Percentiles rank a stretch among this genome's conserved stretches.
These are phyloP conservation scores for Atherix ibis DNA, from an alignment of 2,888 invertebrate genomes.

Conservation along the genomic window DNA sequence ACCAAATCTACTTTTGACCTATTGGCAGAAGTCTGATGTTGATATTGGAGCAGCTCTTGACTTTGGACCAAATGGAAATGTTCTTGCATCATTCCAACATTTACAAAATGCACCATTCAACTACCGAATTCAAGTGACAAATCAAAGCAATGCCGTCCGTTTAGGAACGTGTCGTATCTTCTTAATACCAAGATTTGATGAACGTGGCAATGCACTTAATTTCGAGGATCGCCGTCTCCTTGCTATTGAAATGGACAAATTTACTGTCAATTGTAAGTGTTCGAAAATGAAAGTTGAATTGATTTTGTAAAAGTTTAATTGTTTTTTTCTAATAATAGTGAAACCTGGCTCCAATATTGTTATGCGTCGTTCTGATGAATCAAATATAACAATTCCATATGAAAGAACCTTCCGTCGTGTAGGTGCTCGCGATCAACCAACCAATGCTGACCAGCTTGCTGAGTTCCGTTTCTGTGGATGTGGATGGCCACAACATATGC, in stretches of 20 bases:
- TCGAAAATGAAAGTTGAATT: neutral
- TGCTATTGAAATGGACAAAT: slow-evolving; percentile 55
- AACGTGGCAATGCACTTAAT: slow-evolving; percentile 40
- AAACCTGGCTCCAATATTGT: slow-evolving; percentile 50
- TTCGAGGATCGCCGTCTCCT: slow-evolving; percentile 42
- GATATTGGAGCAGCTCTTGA: slow-evolving; percentile 68
- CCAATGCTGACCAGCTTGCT: slow-evolving; percentile 29
- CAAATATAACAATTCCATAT: slow-evolving; percentile 69
- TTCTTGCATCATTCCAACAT: slow-evolving; percentile 59
- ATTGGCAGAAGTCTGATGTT: slow-evolving; percentile 67
- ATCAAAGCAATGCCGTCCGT: slow-evolving; percentile 31
- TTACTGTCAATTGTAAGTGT: slow-evolving; percentile 41
- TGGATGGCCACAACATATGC: slow-evolving; percentile 74
- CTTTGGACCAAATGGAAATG: slow-evolving; percentile 54
- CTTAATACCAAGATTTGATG: slow-evolving; percentile 48
- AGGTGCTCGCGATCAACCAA: slow-evolving; percentile 38
- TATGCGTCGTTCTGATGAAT: slow-evolving; percentile 47
- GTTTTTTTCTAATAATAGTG: too few species aligned
- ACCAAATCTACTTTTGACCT: slow-evolving; percentile 47
- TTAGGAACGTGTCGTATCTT: slow-evolving; percentile 51
- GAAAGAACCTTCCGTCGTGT: slow-evolving; percentile 62
- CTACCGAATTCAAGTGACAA: slow-evolving; percentile 47
- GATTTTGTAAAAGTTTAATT: neutral
- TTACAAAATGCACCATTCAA: slow-evolving; percentile 57
- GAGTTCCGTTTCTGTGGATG: slow-evolving; percentile 73